Evolutionary conservation across 2,888 invertebrate species (phyloP).

Genomic region (Meteorus cinctellus): DNA sequence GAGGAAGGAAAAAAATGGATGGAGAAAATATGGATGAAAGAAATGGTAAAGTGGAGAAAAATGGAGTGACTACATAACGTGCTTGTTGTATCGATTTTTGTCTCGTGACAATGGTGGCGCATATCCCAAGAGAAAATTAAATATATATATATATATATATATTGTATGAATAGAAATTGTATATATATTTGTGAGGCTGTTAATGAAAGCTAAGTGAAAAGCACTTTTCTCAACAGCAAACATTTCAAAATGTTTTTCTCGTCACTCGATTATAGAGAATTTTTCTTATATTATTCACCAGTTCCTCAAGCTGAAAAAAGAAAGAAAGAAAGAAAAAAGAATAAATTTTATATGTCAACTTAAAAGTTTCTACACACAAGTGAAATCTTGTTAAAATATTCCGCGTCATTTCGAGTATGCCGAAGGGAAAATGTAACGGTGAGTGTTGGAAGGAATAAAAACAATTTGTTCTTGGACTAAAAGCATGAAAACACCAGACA

Average conservation of each 20-base stretch:
- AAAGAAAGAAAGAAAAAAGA: too few species aligned
- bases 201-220: slow-evolving; percentile 7
- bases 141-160: not conserved
- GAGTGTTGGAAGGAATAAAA: too few species aligned
- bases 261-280: not conserved
- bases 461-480: too few species aligned
- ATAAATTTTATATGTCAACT: not conserved
- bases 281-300: slow-evolving; percentile 1
- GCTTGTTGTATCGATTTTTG: not conserved
- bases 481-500: too few species aligned
- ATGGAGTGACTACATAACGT: slow-evolving; percentile 10
- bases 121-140: slow-evolving; percentile 10
- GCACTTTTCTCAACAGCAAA: too few species aligned
- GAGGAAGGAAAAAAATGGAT: not conserved
- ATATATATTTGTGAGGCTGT: not conserved
- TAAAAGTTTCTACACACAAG: not conserved
- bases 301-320: not conserved
- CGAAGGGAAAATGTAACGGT: too few species aligned
- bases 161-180: not conserved
- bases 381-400: not conserved
- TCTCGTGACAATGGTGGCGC: not conserved
- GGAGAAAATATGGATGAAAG: slow-evolving; percentile 16
- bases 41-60: slow-evolving; percentile 1
- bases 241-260: not conserved
- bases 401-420: too few species aligned